Percentiles rank a stretch among this genome's conserved stretches.
Conservation (phyloP, 2,113 vertebrate species). For the Labeo catla region DNA sequence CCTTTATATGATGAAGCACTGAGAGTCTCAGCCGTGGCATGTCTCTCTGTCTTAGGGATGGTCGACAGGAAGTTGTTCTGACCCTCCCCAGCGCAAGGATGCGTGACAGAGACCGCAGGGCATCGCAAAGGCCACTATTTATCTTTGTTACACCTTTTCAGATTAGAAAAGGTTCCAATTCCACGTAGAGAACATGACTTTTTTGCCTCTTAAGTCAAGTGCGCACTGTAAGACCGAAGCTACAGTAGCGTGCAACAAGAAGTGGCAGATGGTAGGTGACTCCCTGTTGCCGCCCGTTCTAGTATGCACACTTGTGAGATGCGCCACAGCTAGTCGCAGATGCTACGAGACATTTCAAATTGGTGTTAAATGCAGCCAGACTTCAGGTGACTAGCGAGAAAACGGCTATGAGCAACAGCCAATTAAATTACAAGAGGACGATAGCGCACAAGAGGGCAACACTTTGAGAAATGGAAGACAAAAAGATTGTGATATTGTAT, state of each 20-base stretch:
- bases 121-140: conserved; percentile 71
- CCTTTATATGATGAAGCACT: conserved; percentile 74
- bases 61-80: conserved; percentile 63
- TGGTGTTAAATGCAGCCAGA: not conserved
- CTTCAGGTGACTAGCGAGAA: not conserved
- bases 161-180: conserved; percentile 54
- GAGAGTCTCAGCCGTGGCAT: conserved; percentile 64
- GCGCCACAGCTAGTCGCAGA: not conserved
- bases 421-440: not conserved
- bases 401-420: not conserved
- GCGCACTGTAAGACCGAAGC: not conserved
- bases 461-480: not conserved
- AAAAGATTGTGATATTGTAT: not conserved
- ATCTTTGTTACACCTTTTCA: conserved; percentile 69
- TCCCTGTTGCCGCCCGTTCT: not conserved
- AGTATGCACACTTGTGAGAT: not conserved
- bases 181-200: conserved; percentile 45
- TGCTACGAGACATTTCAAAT: not conserved
- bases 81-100: conserved; percentile 60
- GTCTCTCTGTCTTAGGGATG: conserved; percentile 72
- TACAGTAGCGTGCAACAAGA: not conserved
- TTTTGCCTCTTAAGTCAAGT: conserved; percentile 13
- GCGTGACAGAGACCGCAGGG: conserved; percentile 64
- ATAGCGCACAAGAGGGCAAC: not conserved
- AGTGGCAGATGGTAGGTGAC: not conserved